Percentiles rank a stretch among this genome's conserved stretches.
Conservation (phyloP, 1,140 invertebrate genomes). For the Drosophila equinoxialis region DNA sequence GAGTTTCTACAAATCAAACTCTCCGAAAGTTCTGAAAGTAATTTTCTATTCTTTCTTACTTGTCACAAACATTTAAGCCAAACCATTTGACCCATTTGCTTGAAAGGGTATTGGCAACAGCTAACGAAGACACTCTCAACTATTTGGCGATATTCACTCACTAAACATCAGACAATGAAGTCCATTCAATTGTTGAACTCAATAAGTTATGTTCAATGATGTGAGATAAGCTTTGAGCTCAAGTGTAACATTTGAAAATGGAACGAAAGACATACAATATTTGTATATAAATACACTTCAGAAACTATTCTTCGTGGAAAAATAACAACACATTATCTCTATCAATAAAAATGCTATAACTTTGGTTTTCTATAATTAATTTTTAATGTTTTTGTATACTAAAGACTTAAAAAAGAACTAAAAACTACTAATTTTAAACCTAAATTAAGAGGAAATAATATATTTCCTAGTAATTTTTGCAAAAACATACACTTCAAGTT, state of each 20-base stretch:
- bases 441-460: no score
- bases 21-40: background rate
- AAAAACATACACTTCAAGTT: no score
- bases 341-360: no score
- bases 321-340: no score
- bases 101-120: background rate
- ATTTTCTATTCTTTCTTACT: background rate
- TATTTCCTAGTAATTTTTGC: no score
- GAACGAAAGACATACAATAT: background rate
- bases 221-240: constrained; percentile 7
- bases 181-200: constrained; percentile 11
- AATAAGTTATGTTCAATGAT: constrained; percentile 13
- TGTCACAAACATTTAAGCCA: background rate
- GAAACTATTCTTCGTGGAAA: no score
- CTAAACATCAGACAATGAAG: constrained; percentile 10
- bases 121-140: constrained; percentile 1
- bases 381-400: no score
- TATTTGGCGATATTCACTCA: constrained; percentile 12
- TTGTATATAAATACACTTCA: no score
- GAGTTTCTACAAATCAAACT: background rate
- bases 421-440: no score
- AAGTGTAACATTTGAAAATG: constrained; percentile 1
- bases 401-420: background rate
- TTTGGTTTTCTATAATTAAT: no score
- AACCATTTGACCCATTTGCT: background rate